Conservation (phyloP, 2,888 invertebrate species). For the Eledona agricola region DNA sequence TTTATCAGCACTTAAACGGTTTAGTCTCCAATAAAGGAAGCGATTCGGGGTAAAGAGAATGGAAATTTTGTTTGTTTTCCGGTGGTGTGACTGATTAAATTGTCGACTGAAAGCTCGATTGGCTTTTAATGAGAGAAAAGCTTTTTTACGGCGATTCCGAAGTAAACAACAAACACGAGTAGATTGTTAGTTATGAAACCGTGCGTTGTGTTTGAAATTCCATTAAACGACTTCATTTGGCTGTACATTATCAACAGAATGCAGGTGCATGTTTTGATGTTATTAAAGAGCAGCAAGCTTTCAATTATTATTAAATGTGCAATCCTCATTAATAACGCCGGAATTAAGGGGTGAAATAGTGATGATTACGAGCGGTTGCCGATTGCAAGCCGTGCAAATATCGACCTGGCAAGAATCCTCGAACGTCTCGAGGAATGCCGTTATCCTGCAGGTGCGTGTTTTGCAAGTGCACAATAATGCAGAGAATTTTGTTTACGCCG, state of each 20-base stretch:
- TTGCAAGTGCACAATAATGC: constrained; percentile 28
- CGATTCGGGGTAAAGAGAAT: constrained; percentile 40
- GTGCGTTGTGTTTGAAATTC: neutral
- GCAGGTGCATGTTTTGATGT: too few relatives aligned
- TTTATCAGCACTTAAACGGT: constrained; percentile 25
- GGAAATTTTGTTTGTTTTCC: constrained; percentile 45
- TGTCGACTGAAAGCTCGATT: constrained; percentile 41
- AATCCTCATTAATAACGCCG: too few relatives aligned
- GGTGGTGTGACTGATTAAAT: constrained; percentile 43
- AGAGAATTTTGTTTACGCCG: constrained; percentile 21
- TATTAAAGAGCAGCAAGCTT: too few relatives aligned
- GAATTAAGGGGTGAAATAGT: too few relatives aligned
- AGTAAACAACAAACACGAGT: constrained; percentile 8
- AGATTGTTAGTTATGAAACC: neutral
- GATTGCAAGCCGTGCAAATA: neutral
- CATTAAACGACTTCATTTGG: constrained; percentile 4
- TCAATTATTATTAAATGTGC: too few relatives aligned
- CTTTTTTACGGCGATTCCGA: constrained; percentile 1
- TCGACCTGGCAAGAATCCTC: constrained; percentile 9
- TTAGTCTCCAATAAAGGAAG: constrained; percentile 19
- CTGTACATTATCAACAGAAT: too few relatives aligned
- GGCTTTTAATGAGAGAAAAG: constrained; percentile 34
- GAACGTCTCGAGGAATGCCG: constrained; percentile 15
- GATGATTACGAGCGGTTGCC: too few relatives aligned
- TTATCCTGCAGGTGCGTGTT: constrained; percentile 22